Base-by-base conservation (phyloP, 2,113 vertebrate species). In the Ardeotis arabs region DNA sequence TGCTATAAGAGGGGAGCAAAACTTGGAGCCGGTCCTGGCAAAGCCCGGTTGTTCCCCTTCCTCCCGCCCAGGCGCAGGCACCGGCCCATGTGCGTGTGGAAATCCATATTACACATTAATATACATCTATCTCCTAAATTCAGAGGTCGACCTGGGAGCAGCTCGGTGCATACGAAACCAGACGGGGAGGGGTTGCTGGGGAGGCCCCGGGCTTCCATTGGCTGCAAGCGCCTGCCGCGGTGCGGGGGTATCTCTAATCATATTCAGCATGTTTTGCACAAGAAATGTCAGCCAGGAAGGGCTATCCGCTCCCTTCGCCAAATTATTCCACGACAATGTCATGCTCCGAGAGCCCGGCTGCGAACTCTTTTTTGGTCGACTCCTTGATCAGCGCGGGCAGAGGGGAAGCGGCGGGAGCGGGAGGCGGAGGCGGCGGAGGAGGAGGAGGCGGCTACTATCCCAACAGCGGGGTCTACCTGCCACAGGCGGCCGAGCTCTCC, bases 261-360 rank as follows among this genome's bases (percentile, higher is more conserved):
- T 99, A 99, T 99, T 99, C 99, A 99, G 98, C 98, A 99, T 99
- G 99, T 99, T 99, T 99, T 99, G 99, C 99, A 99, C 99, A 99
- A 99, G 99, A 99, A 99, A 99, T 99, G 99, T 99, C 99, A 99
- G 99, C 99, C 99, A 99, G 99, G 98, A 99, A 99, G 99, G 99
- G 99, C 98, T 99, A 99, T 99, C 99, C 98, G 98, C 99, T 99
- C 98, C 98, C 99, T 98, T 98, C 99, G 99, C 98, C 99, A 98
- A 99, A 99, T 99, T 99, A 99, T 98, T 98, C 98, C 98, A 98
- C 99, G 97, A 98, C 99, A 98, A 99, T 99, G 99, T 99, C 99
- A 99, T 99, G 99, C 98, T 99, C 99, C 96, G 99, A 99, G 98
- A 99, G 98, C 98, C 99, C 99, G 90, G 98, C 99, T 97, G 99